Base-by-base conservation (phyloP, 2,888 invertebrate genomes). In the Mechanitis mazaeus region DNA sequence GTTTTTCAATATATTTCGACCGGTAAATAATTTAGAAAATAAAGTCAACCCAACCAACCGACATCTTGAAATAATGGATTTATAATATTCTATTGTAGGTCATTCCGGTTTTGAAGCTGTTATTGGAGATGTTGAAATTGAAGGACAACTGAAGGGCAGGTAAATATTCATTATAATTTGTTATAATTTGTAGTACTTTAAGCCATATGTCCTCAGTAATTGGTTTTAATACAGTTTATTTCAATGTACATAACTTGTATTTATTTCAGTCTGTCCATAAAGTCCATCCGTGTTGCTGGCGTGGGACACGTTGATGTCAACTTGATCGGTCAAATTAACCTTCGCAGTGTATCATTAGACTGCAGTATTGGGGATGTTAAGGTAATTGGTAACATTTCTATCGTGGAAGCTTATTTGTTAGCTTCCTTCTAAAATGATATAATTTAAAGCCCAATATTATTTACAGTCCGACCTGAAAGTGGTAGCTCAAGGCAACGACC, bases 381-480 rank as follows among this genome's bases (percentile, higher is more conserved):
- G 28, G 50, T 50, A 50, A 20, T 20, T 20, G 20, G 20, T 20
- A 20, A 20, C 20, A 20, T 20, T 20, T 20, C 20, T 20, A 20
- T 20, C 20, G 20, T 20, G 20, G 20, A 20, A 20, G 20, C 20
- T 20, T 20, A 20, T 20, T 20, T 20, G 20, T 20, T 20, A 20
- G 20, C 20, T 20, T 20, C 20, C 20, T 20, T 20, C 20, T 20
- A 20, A 20, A 20, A 20, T 20, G 20, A 20, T 20, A 20, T 20
- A 20, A 20, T 20, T 20, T 20, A 20, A 20, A 20, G 20, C 20
- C 20, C 3, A n/a, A 28, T 45, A 20, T 45, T 38, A 38, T 50
- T 65, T 63, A 54, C 56, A 68, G 68, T 59, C 66, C 31, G 59
- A 64, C 28, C 6, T 61, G 11, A 56, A 2, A 2, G 5, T 66